Evolutionary conservation across 2,888 invertebrate species (phyloP).

Genomic region (Hermaeophaga mercurialis): DNA sequence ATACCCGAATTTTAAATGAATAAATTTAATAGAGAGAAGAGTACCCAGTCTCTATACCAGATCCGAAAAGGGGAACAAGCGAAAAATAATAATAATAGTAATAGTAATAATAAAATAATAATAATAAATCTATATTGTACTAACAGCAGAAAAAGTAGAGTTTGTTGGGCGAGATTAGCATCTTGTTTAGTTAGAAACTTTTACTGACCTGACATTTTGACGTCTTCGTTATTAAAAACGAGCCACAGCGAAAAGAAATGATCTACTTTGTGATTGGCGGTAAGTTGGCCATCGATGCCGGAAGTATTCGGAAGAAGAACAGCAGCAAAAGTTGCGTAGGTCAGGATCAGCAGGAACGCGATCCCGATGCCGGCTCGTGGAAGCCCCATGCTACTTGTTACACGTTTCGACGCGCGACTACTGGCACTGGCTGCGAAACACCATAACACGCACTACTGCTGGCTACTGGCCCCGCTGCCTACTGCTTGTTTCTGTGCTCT

Average conservation of each 20-base stretch:
- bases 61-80: too few species aligned
- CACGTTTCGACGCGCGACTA: constrained; percentile 20
- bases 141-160: too few species aligned
- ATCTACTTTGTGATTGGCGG: constrained; percentile 59
- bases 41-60: too few species aligned
- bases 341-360: constrained; percentile 32
- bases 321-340: constrained; percentile 28
- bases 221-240: constrained; percentile 60
- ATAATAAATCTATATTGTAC: too few species aligned
- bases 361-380: constrained; percentile 31
- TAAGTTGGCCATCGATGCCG: constrained; percentile 59
- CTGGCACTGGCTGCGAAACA: constrained; percentile 22
- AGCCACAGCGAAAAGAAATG: constrained; percentile 62
- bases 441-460: constrained; percentile 35
- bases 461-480: constrained; percentile 22
- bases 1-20: too few species aligned
- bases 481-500: constrained; percentile 17
- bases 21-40: too few species aligned
- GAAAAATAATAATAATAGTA: too few species aligned
- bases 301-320: constrained; percentile 57
- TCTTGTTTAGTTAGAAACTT: neutral
- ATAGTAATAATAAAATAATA: too few species aligned
- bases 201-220: constrained; percentile 56
- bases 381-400: constrained; percentile 35
- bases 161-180: too few species aligned